Evolutionary conservation across 2,113 vertebrate genomes (phyloP).

Genomic region (Turnix velox): DNA sequence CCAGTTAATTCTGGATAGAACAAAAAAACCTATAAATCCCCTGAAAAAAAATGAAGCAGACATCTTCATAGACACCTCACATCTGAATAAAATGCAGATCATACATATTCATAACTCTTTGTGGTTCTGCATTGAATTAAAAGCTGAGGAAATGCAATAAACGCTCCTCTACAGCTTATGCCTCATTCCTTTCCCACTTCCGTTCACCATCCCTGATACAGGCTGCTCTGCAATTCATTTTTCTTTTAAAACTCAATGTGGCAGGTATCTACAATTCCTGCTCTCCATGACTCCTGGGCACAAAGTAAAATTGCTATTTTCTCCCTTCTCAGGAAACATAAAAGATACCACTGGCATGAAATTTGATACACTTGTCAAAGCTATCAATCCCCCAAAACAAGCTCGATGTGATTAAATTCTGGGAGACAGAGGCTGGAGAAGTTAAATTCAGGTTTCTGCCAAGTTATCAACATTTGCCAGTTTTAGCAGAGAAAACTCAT

Average conservation of each 20-base stretch:
- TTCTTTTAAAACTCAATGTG: slow-evolving; percentile 34
- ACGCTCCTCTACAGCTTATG: slow-evolving; percentile 20
- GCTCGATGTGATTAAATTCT: slow-evolving; percentile 29
- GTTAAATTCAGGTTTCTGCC: slow-evolving; percentile 11
- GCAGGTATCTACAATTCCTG: slow-evolving; percentile 19
- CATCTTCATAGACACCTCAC: slow-evolving; percentile 53
- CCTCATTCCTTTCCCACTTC: not conserved
- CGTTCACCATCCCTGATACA: not conserved
- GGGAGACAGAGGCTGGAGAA: not conserved
- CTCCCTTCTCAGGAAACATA: slow-evolving; percentile 65
- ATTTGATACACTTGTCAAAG: slow-evolving; percentile 52
- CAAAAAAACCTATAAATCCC: slow-evolving; percentile 48
- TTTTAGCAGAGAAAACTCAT: not conserved
- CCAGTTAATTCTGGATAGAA: slow-evolving; percentile 56
- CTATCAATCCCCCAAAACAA: slow-evolving; percentile 46
- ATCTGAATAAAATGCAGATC: slow-evolving; percentile 54
- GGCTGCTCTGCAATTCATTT: slow-evolving; percentile 32
- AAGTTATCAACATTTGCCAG: not conserved
- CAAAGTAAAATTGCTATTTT: slow-evolving; percentile 59
- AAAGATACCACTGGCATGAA: slow-evolving; percentile 49
- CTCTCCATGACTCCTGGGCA: slow-evolving; percentile 45
- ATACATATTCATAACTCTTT: slow-evolving; percentile 64
- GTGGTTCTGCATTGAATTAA: slow-evolving; percentile 24
- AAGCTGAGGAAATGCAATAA: slow-evolving; percentile 54
- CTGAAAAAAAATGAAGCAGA: not conserved